Conservation (phyloP, 1,140 invertebrate species). For the Drosophila pseudoananassae region DNA sequence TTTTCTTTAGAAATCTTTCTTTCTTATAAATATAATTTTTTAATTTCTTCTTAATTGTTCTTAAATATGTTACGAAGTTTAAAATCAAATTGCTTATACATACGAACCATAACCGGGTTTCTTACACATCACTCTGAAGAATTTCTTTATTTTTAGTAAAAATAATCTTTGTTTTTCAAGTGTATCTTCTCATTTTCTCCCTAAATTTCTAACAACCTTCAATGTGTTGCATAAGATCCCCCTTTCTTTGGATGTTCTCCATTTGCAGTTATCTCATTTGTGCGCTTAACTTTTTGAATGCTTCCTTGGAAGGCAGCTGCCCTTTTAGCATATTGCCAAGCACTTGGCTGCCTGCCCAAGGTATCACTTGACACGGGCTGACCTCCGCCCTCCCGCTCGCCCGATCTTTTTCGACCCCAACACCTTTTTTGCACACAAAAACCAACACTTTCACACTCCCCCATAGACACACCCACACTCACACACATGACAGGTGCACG, state of each 20-base stretch:
- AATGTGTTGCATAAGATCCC: slow-evolving; percentile 20
- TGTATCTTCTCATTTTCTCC: not conserved
- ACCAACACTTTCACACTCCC: not conserved
- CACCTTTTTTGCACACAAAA: slow-evolving; percentile 20
- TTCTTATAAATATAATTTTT: too few species aligned
- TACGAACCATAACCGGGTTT: too few species aligned
- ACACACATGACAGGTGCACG: slow-evolving; percentile 69
- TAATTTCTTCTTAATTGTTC: too few species aligned
- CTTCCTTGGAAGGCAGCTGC: slow-evolving; percentile 31
- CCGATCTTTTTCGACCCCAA: slow-evolving; percentile 22
- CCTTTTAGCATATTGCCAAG: slow-evolving; percentile 51
- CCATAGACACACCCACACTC: slow-evolving; percentile 31
- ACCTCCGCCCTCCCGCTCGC: slow-evolving; percentile 11
- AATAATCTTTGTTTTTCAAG: not conserved
- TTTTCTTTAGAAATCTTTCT: too few species aligned
- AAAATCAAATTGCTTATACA: too few species aligned
- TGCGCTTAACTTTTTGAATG: slow-evolving; percentile 47
- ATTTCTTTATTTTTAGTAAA: not conserved
- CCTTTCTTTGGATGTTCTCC: slow-evolving; percentile 13
- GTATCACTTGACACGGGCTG: slow-evolving; percentile 44
- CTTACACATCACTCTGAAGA: too few species aligned
- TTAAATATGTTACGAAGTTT: too few species aligned
- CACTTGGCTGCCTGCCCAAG: slow-evolving; percentile 48
- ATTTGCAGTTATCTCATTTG: slow-evolving; percentile 48
- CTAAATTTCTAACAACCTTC: slow-evolving; percentile 6